Base-by-base conservation (phyloP, 2,797 vertebrate genomes). In the Prunella strophiata region DNA sequence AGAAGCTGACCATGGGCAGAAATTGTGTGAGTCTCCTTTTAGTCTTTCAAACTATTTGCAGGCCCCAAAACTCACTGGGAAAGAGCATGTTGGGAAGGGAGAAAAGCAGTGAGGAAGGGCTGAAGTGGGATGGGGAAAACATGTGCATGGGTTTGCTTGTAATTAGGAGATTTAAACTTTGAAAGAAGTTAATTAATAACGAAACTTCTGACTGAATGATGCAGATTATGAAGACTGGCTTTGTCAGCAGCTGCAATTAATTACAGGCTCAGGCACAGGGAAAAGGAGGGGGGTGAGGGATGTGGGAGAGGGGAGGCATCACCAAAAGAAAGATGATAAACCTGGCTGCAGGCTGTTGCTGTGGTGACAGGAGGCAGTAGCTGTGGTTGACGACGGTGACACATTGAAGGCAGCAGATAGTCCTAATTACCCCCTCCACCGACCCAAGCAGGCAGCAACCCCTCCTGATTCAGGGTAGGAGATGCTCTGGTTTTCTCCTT, bases 141-240 rank as follows among this genome's bases (percentile, higher is more conserved):
- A 30, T 51, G 32, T 72, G 48, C 25, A 52, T 7, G 65, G 17
- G 14, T 91, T 96, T 11, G 2, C 91, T 97, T 95, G 87, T 97
- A 97, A 97, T 97, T 97, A 97, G 97, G 96, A 97, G 32, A 82
- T 95, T 93, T 96, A 94, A 97, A 98, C 96, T 96, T 98, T 32
- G 77, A 78, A 97, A 95, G 92, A 97, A 98, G 96, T 98, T 98
- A 97, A 97, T 98, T 98, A 98, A 89, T 79, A 96, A 97, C 85
- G 93, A 96, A 97, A 95, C 93, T 97, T 96, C 91, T 92, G 95
- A 95, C 40, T 83, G 95, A 97, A 91, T 79, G 76, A 93, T 94
- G 94, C 84, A 94, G 89, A 91, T 96, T 96, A 95, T 92, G 93
- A 96, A 96, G 96, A 96, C 90, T 3, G 83, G 89, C 95, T 97